Evolutionary conservation across 2,888 invertebrate species (phyloP).

Genomic region (Tricholauxania praeusta): DNA sequence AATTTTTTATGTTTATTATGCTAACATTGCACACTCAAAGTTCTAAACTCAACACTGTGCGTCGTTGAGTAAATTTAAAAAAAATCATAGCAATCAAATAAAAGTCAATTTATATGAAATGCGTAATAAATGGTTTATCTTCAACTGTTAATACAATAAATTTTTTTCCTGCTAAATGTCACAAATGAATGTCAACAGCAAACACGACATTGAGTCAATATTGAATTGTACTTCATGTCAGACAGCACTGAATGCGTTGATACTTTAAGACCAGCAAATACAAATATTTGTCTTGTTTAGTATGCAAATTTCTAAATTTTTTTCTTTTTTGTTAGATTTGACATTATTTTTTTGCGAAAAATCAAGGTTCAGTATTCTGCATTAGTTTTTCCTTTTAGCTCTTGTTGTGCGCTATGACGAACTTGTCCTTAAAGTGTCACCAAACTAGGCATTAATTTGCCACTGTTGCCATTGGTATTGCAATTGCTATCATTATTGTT

Average conservation of each 20-base stretch:
- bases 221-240: background rate
- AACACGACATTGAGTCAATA: background rate
- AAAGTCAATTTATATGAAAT: background rate
- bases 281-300: conserved; percentile 19
- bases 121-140: background rate
- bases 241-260: conserved; percentile 13
- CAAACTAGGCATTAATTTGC: conserved; percentile 44
- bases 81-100: background rate
- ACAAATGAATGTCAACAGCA: conserved; percentile 3
- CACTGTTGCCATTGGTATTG: conserved; percentile 25
- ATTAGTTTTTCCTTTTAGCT: background rate
- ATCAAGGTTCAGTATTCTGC: background rate
- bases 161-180: background rate
- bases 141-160: background rate
- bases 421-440: conserved; percentile 48
- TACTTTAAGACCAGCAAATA: conserved; percentile 5
- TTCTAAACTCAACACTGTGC: background rate
- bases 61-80: conserved; percentile 4
- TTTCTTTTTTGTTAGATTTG: background rate
- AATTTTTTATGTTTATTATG: too few relatives aligned
- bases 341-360: background rate
- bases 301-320: conserved; percentile 23
- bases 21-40: too few relatives aligned
- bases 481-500: background rate
- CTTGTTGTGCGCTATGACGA: conserved; percentile 1